Evolutionary conservation across 1,140 invertebrate genomes (phyloP), one percentile per base, ranked within the genome.

Genomic region (Ostrea edulis): DNA sequence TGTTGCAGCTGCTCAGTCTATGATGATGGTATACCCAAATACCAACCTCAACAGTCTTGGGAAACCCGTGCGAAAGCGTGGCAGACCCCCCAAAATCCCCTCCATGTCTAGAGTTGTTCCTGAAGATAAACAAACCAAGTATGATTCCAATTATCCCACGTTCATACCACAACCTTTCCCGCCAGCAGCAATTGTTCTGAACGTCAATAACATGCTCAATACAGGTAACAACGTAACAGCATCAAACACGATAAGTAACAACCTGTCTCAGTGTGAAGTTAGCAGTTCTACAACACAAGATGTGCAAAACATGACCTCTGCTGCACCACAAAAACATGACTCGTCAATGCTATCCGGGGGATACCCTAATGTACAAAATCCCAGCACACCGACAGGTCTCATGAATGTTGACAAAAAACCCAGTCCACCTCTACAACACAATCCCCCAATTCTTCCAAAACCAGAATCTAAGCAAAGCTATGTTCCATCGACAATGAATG

Each of bases 21-120:
- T 92, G 22, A 93, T 93, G 91, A 92, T 93, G 91, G 91, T 93
- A 3, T 93, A 93, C 81, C 92, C 92, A 0, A 92, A 92, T 68
- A 85, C 87, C 2, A 87, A 89, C 9, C 82, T 91, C 29, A 88
- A 86, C 22, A 87, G 87, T 52, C 35, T 89, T 17, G 92, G 91
- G 1, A 92, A 93, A 62, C 92, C 92, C 3, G 90, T 90, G 3
- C 55, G 93, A 82, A 91, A 91, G 84, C 86, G 93, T 51, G 93
- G 93, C 0, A 88, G 93, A 54, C 93, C 93, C 4, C 93, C 93
- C 0, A 94, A 94, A 87, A 88, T 92, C 12, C 93, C 92, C 22
- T 89, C 92, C 51, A 58, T 93, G 52, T 89, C 93, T n/a, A 90
- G 91, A 54, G 87, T 93, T 62, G 87, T 89, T 25, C 90, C 91